Evolutionary conservation across 2,888 invertebrate genomes (phyloP).

Genomic region (Galerucella pusilla): DNA sequence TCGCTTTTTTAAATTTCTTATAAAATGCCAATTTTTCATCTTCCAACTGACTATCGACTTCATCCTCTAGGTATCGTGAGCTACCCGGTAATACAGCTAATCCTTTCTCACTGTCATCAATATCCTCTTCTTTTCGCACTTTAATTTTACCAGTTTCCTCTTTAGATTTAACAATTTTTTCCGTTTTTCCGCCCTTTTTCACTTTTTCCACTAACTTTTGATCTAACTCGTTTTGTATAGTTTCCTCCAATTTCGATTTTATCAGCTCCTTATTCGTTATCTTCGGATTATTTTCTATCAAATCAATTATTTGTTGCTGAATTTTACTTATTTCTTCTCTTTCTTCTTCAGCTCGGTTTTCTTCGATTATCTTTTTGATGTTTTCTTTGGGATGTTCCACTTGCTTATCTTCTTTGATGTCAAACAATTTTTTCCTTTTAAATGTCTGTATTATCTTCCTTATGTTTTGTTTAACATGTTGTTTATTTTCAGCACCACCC

Average conservation of each 20-base stretch:
- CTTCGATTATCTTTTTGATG: conserved; percentile 58
- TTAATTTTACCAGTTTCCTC: conserved; percentile 3
- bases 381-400: conserved; percentile 48
- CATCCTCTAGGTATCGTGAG: conserved; percentile 3
- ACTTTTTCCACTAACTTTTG: conserved; percentile 39
- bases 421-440: conserved; percentile 49
- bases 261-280: conserved; percentile 66
- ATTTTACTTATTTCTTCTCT: conserved; percentile 66
- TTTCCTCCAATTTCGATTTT: conserved; percentile 63
- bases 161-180: neutral
- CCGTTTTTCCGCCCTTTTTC: conserved; percentile 5
- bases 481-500: conserved; percentile 38
- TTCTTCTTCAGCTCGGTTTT: conserved; percentile 65
- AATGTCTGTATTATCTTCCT: conserved; percentile 54
- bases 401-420: conserved; percentile 41
- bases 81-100: conserved; percentile 3
- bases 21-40: conserved; percentile 47
- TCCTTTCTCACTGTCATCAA: conserved; percentile 40
- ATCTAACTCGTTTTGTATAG: conserved; percentile 57
- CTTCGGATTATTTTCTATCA: conserved; percentile 66
- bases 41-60: conserved; percentile 41
- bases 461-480: conserved; percentile 52
- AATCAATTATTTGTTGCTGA: conserved; percentile 65
- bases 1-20: conserved; percentile 58
- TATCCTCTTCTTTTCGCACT: conserved; percentile 37